Evolutionary conservation across 2,888 invertebrate genomes (phyloP).

Genomic region (Epinotia brunnichana): DNA sequence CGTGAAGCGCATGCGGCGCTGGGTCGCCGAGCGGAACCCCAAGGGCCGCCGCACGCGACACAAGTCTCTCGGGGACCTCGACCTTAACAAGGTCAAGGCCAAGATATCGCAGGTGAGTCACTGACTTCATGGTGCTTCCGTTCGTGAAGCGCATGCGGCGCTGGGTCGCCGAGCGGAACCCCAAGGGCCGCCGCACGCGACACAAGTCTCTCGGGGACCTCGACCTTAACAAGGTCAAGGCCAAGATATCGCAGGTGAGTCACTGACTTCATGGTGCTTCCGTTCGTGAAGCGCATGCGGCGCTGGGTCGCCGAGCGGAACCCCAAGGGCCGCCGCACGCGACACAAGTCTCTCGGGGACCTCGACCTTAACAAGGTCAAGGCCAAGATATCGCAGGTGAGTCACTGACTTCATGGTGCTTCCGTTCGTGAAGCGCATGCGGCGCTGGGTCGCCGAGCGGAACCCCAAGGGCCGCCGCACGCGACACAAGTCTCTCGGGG

Average conservation of each 20-base stretch:
- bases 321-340: slow-evolving; percentile 76
- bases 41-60: slow-evolving; percentile 84
- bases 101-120: slow-evolving; percentile 60
- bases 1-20: slow-evolving; percentile 91
- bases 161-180: slow-evolving; percentile 84
- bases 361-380: slow-evolving; percentile 81
- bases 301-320: slow-evolving; percentile 86
- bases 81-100: slow-evolving; percentile 72
- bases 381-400: slow-evolving; percentile 61
- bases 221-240: slow-evolving; percentile 77
- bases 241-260: slow-evolving; percentile 60
- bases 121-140: slow-evolving; percentile 95
- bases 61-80: slow-evolving; percentile 89
- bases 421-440: slow-evolving; percentile 94
- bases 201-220: slow-evolving; percentile 90
- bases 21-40: slow-evolving; percentile 83
- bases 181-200: slow-evolving; percentile 80
- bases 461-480: slow-evolving; percentile 75
- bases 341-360: slow-evolving; percentile 90
- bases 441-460: slow-evolving; percentile 86
- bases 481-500: slow-evolving; percentile 90
- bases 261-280: slow-evolving; percentile 93
- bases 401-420: slow-evolving; percentile 91
- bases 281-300: slow-evolving; percentile 93
- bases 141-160: slow-evolving; percentile 93